A percentile compares a stretch with the other conserved stretches of the same genome.
Evolutionary conservation across 2,113 vertebrate species (phyloP).

Genomic region (Cyprinodon tularosa): DNA sequence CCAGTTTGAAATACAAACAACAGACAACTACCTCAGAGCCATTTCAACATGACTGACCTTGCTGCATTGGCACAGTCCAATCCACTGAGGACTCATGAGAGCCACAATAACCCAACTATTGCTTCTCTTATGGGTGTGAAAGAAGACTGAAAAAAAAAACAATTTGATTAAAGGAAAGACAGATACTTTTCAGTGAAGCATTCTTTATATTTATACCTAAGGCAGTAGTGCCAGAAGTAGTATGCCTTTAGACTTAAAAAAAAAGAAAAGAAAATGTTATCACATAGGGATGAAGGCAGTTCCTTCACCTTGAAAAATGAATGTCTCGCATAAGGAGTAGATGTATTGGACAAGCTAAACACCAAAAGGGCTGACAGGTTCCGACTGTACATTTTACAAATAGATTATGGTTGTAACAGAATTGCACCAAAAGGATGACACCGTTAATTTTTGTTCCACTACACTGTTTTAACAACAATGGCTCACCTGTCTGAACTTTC

Average conservation of each 20-base stretch:
- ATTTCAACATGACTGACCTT: slow-evolving; percentile 68
- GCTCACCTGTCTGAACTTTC: slow-evolving; percentile 1
- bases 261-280: neutral
- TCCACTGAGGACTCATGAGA: slow-evolving; percentile 26
- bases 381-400: neutral
- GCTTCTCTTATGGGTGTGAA: slow-evolving; percentile 6
- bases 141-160: slow-evolving; percentile 14
- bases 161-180: slow-evolving; percentile 31
- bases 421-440: neutral
- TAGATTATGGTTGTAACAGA: neutral
- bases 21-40: slow-evolving; percentile 66
- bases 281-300: neutral
- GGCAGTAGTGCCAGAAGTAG: neutral
- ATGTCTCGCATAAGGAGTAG: neutral
- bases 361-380: neutral
- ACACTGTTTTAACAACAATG: neutral
- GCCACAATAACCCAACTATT: slow-evolving; percentile 24
- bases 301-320: neutral
- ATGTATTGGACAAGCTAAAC: neutral
- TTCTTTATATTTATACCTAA: slow-evolving; percentile 5
- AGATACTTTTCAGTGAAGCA: neutral
- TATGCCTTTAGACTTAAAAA: neutral
- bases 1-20: slow-evolving; percentile 78
- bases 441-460: neutral
- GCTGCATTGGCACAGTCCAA: slow-evolving; percentile 45